Conservation (phyloP, 2,113 vertebrate species). For the Ceuthmochares aereus region DNA sequence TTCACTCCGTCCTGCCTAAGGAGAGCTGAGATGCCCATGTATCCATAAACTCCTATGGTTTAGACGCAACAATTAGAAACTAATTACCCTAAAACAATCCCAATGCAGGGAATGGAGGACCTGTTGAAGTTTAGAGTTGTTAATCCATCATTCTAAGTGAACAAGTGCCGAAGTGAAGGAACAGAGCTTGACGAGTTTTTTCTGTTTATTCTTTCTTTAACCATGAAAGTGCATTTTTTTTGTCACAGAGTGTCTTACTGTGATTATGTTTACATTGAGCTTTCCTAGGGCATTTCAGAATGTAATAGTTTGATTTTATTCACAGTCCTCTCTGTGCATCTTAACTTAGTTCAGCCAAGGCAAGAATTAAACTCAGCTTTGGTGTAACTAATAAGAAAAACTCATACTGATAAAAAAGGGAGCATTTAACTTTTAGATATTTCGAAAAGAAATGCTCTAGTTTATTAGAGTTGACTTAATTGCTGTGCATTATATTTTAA, state of each 20-base stretch:
- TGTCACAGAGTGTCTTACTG: slow-evolving; percentile 57
- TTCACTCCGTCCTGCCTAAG: neutral
- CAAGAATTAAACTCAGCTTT: neutral
- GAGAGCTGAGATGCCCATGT: neutral
- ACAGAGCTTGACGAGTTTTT: slow-evolving; percentile 50
- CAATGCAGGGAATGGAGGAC: neutral
- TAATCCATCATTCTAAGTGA: slow-evolving; percentile 71
- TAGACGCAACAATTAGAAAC: slow-evolving; percentile 67
- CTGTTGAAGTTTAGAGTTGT: slow-evolving; percentile 64
- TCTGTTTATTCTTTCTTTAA: slow-evolving; percentile 70
- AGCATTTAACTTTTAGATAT: neutral
- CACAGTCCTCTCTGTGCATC: neutral
- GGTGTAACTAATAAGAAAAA: slow-evolving; percentile 14
- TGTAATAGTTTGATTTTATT: neutral
- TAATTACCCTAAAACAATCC: slow-evolving; percentile 70
- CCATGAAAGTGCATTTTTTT: slow-evolving; percentile 49
- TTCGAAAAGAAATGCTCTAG: neutral
- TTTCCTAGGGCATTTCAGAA: slow-evolving; percentile 62
- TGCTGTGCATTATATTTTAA: neutral
- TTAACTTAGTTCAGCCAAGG: neutral
- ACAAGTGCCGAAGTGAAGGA: slow-evolving; percentile 46
- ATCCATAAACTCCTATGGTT: neutral
- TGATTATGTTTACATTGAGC: slow-evolving; percentile 52
- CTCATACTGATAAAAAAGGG: neutral
- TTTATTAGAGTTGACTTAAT: neutral